Evolutionary conservation across 1,140 invertebrate genomes (phyloP), one percentile per base, ranked within the genome.

Genomic region (Drosophila bocki): DNA sequence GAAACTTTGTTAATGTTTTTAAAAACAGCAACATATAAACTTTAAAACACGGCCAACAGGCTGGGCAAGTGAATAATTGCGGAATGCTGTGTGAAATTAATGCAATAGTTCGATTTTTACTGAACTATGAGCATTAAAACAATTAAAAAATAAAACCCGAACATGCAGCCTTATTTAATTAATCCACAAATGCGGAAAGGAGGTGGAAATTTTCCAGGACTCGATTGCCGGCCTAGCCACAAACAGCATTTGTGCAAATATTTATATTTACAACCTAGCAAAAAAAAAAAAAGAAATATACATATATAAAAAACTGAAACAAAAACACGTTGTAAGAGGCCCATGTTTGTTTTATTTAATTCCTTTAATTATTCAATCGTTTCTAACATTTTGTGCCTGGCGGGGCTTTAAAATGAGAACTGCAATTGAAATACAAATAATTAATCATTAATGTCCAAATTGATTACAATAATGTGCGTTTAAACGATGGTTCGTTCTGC

Each of bases 401-500:
- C 37, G 59, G 48, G 62, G 19, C 26, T 41, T 70, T 74, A 74
- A 70, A 42, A 58, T 65, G 29, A 6, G 35, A 48, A 69, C 51
- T 77, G 83, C 64, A 72, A 77, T 72, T 74, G 63, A 60, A 77
- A 77, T 70, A 29, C 59, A 64, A 80, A 83, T 80, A 86, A 88
- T 86, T 76, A 82, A 88, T 85, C 64, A 79, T 82, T 65, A 79
- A 82, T 79, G 75, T 53, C 63, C 44, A 51, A 83, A 83, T 83
- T 83, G 71, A 83, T 76, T 79, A 63, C 60, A 79, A 67, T 51
- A 62, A 69, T 78, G 76, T 57, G 50, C 39, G 74, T 78, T 74
- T 63, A 77, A 82, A 74, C 82, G 67, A 65, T 39, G 44, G 29
- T 7, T 19, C 50, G 15, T 56, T 50, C 3, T 57, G 51, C 53